These are phyloP conservation scores for Agriopis leucophaearia DNA, from an alignment of 2,888 invertebrate genomes.

Conservation along the genomic window DNA sequence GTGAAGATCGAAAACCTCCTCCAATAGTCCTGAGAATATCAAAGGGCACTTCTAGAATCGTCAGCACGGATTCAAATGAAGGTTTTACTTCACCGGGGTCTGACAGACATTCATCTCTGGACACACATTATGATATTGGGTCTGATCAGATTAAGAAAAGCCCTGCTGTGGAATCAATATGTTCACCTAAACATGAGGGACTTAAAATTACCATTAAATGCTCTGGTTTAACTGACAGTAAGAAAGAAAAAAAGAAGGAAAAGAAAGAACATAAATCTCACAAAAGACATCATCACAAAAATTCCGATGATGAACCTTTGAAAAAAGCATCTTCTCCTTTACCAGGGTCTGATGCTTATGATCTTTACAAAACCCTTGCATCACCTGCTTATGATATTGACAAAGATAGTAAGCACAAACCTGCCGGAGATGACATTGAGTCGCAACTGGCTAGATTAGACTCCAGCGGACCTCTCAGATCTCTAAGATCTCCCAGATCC, in stretches of 20 bases:
- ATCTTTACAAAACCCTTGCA: conserved; percentile 82
- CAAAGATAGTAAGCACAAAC: conserved; percentile 61
- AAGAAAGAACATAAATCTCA: conserved; percentile 86
- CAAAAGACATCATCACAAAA: conserved; percentile 77
- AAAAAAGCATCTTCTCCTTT: conserved; percentile 82
- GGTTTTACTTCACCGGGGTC: conserved; percentile 85
- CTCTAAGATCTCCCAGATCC: conserved; percentile 68
- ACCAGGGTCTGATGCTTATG: conserved; percentile 81
- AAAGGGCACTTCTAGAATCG: conserved; percentile 89
- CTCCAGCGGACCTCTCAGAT: conserved; percentile 62
- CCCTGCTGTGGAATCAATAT: conserved; percentile 77
- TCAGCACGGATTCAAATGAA: conserved; percentile 89
- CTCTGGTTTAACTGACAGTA: conserved; percentile 70
- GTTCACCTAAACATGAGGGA: conserved; percentile 83
- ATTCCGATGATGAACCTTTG: conserved; percentile 69
- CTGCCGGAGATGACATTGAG: conserved; percentile 72
- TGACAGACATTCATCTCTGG: conserved; percentile 82
- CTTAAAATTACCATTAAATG: conserved; percentile 84
- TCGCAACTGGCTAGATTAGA: conserved; percentile 73
- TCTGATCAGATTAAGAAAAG: conserved; percentile 74
- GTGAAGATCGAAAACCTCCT: conserved; percentile 88
- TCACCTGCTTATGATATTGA: conserved; percentile 74
- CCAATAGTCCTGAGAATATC: conserved; percentile 96
- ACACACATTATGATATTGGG: conserved; percentile 76
- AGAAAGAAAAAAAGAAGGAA: conserved; percentile 80